A percentile compares a stretch with the other conserved stretches of the same genome.
These are phyloP conservation scores for Agrotis ipsilon DNA, from an alignment of 2,888 invertebrate genomes.

Conservation along the genomic window DNA sequence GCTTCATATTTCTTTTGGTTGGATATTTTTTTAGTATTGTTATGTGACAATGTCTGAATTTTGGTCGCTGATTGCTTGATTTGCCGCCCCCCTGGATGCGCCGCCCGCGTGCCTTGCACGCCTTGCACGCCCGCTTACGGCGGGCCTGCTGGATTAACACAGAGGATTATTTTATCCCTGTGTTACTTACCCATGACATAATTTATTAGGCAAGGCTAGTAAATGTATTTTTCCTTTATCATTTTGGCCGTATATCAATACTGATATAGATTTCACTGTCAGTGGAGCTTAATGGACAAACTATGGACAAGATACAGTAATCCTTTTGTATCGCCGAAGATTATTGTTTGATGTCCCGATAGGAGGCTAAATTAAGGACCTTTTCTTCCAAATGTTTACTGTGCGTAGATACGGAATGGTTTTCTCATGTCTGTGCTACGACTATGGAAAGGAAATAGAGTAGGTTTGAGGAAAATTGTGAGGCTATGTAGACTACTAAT, in stretches of 20 bases:
- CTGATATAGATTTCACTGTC: constrained; percentile 70
- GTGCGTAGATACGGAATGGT: constrained; percentile 29
- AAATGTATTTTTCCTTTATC: constrained; percentile 19
- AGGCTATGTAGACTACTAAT: too few relatives aligned
- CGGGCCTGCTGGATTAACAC: too few relatives aligned
- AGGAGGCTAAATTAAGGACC: constrained; percentile 62
- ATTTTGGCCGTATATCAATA: constrained; percentile 52
- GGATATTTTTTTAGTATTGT: too few relatives aligned
- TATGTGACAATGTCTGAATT: too few relatives aligned
- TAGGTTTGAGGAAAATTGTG: not conserved
- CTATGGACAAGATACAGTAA: constrained; percentile 75
- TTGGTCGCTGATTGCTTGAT: too few relatives aligned
- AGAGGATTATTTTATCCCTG: too few relatives aligned
- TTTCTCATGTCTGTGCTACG: constrained; percentile 15
- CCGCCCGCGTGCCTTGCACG: too few relatives aligned
- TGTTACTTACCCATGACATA: too few relatives aligned
- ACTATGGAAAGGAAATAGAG: not conserved
- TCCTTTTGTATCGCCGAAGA: constrained; percentile 66
- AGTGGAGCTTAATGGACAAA: constrained; percentile 72
- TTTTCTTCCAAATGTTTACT: constrained; percentile 52
- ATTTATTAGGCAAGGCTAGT: too few relatives aligned
- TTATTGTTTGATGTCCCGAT: constrained; percentile 72
- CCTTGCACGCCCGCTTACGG: too few relatives aligned
- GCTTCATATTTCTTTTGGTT: too few relatives aligned
- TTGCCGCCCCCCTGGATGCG: too few relatives aligned